Evolutionary conservation across 2,113 vertebrate species (phyloP), one percentile per base, ranked within the genome.

Genomic region (Cynopterus brachyotis): DNA sequence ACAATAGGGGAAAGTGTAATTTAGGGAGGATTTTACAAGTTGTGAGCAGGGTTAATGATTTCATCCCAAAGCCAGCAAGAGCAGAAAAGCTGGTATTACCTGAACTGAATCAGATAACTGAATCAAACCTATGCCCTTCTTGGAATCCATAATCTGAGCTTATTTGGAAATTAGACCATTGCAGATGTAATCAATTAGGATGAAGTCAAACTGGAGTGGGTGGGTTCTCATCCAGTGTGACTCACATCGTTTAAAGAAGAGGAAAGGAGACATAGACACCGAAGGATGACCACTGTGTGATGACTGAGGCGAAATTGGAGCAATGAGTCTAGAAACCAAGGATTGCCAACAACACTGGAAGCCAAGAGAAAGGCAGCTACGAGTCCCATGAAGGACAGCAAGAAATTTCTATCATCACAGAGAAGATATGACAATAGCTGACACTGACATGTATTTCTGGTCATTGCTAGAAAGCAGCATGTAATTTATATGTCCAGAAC

Each of bases 21-120:
- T 57, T 62, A 73, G 16, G 19, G 35, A 26, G 24, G 22, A 59
- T 20, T 91, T 91, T 47, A 45, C 28, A 75, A 50, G 3, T 32
- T 78, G 28, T 12, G 22, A 87, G 22, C 10, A 37, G 37, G 24
- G 64, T 35, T 35, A 32, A 24, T 28, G 11, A 19, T 55, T 26
- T 2, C 32, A 30, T 22, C n/a, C 16, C 16, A 45, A 30, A 45
- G 17, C 30, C 37, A 42, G 5, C 28, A 19, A 22, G 35, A 50
- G 7, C 2, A 37, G 10, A 9, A n/a, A 60, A 13, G 24, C 47
- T 45, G 16, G 79, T 53, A 26, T 4, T 55, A 32, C 24, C n/a
- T 10, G 2, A 5, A n/a, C 15, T 40, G 17, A 24, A 24, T 6
- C 22, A 19, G 11, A 26, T 2, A n/a, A n/a, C n/a, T n/a, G n/a